Conservation (phyloP, 2,113 vertebrate genomes). For the Herpetotheres cachinnans region DNA sequence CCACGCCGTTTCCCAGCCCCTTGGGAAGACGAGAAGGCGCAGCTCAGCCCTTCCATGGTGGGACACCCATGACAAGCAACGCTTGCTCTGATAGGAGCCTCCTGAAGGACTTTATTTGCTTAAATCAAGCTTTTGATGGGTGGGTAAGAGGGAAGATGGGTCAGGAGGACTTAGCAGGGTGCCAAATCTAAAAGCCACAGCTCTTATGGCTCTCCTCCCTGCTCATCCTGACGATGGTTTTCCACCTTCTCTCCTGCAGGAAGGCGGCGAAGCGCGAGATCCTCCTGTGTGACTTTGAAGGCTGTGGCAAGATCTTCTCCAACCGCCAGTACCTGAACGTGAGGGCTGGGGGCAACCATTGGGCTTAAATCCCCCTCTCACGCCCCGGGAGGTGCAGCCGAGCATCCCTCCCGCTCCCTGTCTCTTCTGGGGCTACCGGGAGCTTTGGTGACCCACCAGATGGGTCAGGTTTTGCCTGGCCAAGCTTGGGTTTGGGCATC, state of each 20-base stretch:
- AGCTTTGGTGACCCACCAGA: background rate
- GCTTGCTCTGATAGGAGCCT: background rate
- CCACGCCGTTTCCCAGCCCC: background rate
- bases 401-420: background rate
- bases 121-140: background rate
- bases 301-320: slow-evolving; percentile 84
- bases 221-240: rapidly evolving
- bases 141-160: background rate
- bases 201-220: background rate
- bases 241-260: slow-evolving; percentile 27
- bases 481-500: rapidly evolving
- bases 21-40: background rate
- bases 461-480: background rate
- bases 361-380: background rate
- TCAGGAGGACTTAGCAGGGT: background rate
- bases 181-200: background rate
- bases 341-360: background rate
- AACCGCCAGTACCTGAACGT: slow-evolving; percentile 84
- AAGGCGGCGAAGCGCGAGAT: slow-evolving; percentile 78
- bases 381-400: rapidly evolving
- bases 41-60: background rate
- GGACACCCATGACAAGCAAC: background rate
- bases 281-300: slow-evolving; percentile 80
- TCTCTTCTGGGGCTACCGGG: background rate
- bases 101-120: background rate